phyloP scores from a whole-genome alignment of 1,140 invertebrate species.

The Drosophila burlai region DNA sequence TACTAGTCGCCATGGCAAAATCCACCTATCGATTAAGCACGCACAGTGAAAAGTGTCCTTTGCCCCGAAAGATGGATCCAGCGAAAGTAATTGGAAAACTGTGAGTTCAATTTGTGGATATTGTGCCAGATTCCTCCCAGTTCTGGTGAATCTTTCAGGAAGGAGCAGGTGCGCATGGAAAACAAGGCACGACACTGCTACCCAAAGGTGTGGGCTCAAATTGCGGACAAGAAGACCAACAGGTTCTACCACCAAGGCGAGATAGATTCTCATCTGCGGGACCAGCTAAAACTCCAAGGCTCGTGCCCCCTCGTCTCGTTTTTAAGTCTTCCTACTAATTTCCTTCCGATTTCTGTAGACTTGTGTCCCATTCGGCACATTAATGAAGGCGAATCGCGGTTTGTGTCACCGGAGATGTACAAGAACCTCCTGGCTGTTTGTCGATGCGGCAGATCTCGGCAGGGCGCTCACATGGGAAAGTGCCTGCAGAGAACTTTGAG shows the following conservation, averaged over 20 bases:
- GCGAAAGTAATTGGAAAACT: slow-evolving; percentile 67
- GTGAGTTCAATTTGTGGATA: slow-evolving; percentile 35
- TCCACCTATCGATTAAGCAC: slow-evolving; percentile 2
- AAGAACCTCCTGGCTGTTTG: slow-evolving; percentile 61
- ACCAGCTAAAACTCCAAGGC: slow-evolving; percentile 57
- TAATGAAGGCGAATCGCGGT: slow-evolving; percentile 63
- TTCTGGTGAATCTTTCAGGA: slow-evolving; percentile 35
- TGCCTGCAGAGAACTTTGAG: slow-evolving; percentile 72
- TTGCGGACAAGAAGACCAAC: slow-evolving; percentile 56
- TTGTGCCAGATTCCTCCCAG: not conserved
- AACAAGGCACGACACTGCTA: slow-evolving; percentile 69
- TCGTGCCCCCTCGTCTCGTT: not conserved
- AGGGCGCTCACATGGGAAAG: slow-evolving; percentile 64
- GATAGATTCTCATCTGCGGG: slow-evolving; percentile 54
- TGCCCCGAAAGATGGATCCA: slow-evolving; percentile 50
- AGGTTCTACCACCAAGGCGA: slow-evolving; percentile 74
- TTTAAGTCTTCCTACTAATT: not conserved
- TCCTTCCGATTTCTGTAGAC: slow-evolving; percentile 11
- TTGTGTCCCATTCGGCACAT: slow-evolving; percentile 64
- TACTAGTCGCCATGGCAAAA: not conserved
- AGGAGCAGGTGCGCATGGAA: slow-evolving; percentile 74
- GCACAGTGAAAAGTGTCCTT: not conserved
- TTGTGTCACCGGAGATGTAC: slow-evolving; percentile 76
- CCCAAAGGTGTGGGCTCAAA: slow-evolving; percentile 62
- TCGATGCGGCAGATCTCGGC: slow-evolving; percentile 71